A percentile compares a stretch with the other conserved stretches of the same genome.
phyloP scores from a whole-genome alignment of 2,113 vertebrate species.

The Plectropomus leopardus region DNA sequence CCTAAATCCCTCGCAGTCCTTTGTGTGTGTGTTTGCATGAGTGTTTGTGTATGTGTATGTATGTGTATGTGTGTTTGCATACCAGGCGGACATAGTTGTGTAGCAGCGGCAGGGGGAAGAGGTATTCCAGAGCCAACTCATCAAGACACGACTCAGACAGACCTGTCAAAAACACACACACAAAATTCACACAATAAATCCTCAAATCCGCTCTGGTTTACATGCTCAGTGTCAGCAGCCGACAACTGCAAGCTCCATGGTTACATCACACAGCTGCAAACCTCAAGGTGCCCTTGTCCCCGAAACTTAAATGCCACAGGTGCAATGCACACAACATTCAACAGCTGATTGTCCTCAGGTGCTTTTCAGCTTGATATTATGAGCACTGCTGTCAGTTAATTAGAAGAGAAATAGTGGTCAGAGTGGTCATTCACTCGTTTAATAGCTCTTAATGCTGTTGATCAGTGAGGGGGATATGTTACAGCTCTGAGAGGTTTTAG shows the following conservation, averaged over 20 bases:
- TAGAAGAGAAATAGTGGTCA: neutral
- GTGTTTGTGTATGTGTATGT: conserved; percentile 20
- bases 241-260: neutral
- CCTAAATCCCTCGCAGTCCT: conserved; percentile 19
- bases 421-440: neutral
- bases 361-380: neutral
- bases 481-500: conserved; percentile 11
- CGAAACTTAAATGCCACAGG: neutral
- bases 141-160: conserved; percentile 92
- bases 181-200: conserved; percentile 24
- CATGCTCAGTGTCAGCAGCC: conserved; percentile 10
- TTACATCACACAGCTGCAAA: neutral
- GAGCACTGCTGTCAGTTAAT: neutral
- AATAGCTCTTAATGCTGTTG: conserved; percentile 8
- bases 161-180: conserved; percentile 81
- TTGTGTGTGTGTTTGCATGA: conserved; percentile 29
- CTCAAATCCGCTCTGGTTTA: conserved; percentile 31
- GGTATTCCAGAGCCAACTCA: conserved; percentile 91
- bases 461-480: conserved; percentile 15
- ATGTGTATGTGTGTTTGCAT: conserved; percentile 54
- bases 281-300: conserved; percentile 40
- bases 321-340: neutral
- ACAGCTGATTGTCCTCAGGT: conserved; percentile 2
- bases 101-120: conserved; percentile 92
- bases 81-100: conserved; percentile 97